Evolutionary conservation across 2,113 vertebrate genomes (phyloP), one percentile per base, ranked within the genome.

Genomic region (Engraulis encrasicolus): DNA sequence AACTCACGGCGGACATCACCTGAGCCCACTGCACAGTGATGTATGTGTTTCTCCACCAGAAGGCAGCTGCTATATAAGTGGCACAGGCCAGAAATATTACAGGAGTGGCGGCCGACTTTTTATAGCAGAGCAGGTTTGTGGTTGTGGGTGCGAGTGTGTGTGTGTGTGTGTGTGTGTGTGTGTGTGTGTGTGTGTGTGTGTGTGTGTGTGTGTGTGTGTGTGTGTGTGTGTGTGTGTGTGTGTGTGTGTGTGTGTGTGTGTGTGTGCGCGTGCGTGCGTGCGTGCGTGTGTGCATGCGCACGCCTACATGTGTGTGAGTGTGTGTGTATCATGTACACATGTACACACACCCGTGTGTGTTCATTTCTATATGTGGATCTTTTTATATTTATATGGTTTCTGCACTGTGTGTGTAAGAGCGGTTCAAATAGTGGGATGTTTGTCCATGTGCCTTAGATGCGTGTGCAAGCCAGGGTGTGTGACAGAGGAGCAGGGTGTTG

Each of bases 381-480:
- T n/a, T 66, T 23, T 66, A 66, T 66, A 66, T 66, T 66, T 66
- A 27, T 66, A 23, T 66, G 58, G 58, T 66, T 66, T 11, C 7
- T 7, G 14, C n/a, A 23, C 58, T 66, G 58, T 66, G 58, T 66
- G 58, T 66, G 58, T 12, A 12, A 66, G 27, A 66, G 27, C 23
- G 58, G n/a, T 66, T 66, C 58, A 66, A 66, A 23, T 23, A 31
- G 58, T 27, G n/a, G 7, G 14, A 66, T 66, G 31, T 66, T 66
- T 66, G 58, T 66, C 11, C 23, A 31, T 31, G 58, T 23, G 50
- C 18, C 23, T 31, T 31, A 66, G 58, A 66, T 66, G 58, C n/a
- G n/a, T 66, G 74, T 82, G 85, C 49, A 66, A 71, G 83, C 71
- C 79, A 89, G 84, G 83, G 77, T 89, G 85, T 80, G 54, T 58